phyloP scores from a whole-genome alignment of 1,140 invertebrate genomes.

The Drosophila serrata region DNA sequence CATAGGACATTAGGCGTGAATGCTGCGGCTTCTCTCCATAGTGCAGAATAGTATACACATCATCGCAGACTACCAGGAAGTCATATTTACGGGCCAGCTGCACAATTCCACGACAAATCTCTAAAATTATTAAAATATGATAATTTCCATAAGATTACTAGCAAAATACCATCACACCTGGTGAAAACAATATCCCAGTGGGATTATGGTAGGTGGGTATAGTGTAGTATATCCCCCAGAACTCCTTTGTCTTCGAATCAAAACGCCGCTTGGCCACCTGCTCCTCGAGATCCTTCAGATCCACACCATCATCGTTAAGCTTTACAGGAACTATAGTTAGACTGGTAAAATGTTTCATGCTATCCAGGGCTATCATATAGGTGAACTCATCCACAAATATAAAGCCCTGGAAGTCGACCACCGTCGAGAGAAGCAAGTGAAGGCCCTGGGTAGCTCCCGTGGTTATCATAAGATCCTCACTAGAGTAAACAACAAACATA shows the following conservation, averaged over 20 bases:
- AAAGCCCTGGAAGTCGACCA: conserved; percentile 87
- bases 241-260: conserved; percentile 86
- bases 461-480: conserved; percentile 88
- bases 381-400: conserved; percentile 90
- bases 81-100: conserved; percentile 87
- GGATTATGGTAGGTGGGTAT: conserved; percentile 90
- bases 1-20: conserved; percentile 87
- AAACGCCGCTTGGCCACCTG: conserved; percentile 65
- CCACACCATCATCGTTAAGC: conserved; percentile 86
- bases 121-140: conserved; percentile 63
- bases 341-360: conserved; percentile 87
- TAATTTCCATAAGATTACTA: background rate
- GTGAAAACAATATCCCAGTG: conserved; percentile 86
- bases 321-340: conserved; percentile 87
- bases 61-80: conserved; percentile 88
- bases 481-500: conserved; percentile 55
- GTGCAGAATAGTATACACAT: conserved; percentile 89
- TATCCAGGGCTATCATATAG: conserved; percentile 88
- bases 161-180: conserved; percentile 78
- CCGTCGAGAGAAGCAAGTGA: conserved; percentile 87
- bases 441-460: conserved; percentile 89
- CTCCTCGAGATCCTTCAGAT: conserved; percentile 85
- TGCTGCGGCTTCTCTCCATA: conserved; percentile 86
- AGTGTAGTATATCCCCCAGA: conserved; percentile 88
- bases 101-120: conserved; percentile 86